Conservation (phyloP, 1,140 invertebrate species). For the Drosophila trapezifrons region DNA sequence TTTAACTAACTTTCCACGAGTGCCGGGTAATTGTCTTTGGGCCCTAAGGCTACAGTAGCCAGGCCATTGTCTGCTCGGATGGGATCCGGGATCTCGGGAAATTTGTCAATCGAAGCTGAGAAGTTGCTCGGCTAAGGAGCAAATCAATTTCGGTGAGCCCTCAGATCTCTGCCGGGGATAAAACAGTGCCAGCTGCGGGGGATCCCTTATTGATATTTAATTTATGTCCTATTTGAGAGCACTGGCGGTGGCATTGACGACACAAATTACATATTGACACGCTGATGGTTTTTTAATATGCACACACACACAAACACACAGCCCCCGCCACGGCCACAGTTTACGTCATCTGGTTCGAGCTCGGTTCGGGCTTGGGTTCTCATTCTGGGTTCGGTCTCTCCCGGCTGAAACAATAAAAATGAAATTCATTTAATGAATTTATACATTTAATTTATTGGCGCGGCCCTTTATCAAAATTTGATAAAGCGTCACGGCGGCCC, state of each 20-base stretch:
- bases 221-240: slow-evolving; percentile 73
- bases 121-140: slow-evolving; percentile 48
- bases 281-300: slow-evolving; percentile 82
- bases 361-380: neutral
- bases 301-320: slow-evolving; percentile 57
- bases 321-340: slow-evolving; percentile 1
- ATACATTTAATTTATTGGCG: slow-evolving; percentile 82
- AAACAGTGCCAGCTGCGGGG: slow-evolving; percentile 23
- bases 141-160: slow-evolving; percentile 51
- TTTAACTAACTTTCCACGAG: slow-evolving; percentile 68
- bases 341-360: slow-evolving; percentile 47
- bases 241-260: slow-evolving; percentile 47
- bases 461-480: slow-evolving; percentile 79
- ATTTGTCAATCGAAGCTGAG: slow-evolving; percentile 64
- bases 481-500: slow-evolving; percentile 56
- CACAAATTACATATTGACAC: slow-evolving; percentile 82
- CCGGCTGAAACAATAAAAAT: slow-evolving; percentile 70
- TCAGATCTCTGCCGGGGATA: slow-evolving; percentile 44
- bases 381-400: slow-evolving; percentile 21
- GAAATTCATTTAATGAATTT: slow-evolving; percentile 81
- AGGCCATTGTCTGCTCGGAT: slow-evolving; percentile 16
- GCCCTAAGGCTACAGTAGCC: slow-evolving; percentile 57
- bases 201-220: slow-evolving; percentile 78
- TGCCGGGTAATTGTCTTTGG: slow-evolving; percentile 57
- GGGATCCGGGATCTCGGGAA: slow-evolving; percentile 30